phyloP scores from a whole-genome alignment of 1,140 invertebrate genomes.

The Papilio polytes region DNA sequence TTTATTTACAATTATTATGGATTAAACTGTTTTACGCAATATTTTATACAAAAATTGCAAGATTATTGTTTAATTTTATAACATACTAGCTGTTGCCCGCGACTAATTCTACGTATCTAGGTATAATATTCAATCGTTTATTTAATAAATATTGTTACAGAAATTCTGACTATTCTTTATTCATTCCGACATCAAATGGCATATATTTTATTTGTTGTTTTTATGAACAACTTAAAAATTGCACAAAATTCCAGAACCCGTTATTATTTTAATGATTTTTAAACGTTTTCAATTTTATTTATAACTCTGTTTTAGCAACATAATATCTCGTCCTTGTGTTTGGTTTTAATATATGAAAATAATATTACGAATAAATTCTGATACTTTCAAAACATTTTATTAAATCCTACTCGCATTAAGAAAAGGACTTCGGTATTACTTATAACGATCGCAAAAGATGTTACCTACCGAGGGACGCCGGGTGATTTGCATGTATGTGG shows the following conservation, averaged over 20 bases:
- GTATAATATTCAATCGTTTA: no score
- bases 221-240: no score
- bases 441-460: slow-evolving; percentile 33
- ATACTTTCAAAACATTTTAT: neutral
- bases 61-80: neutral
- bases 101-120: no score
- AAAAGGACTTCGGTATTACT: slow-evolving; percentile 17
- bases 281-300: no score
- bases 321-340: neutral
- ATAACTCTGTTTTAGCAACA: no score
- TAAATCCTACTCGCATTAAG: neutral
- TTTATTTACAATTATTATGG: slow-evolving; percentile 32
- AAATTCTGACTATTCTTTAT: no score
- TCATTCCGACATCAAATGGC: no score
- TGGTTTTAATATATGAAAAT: neutral
- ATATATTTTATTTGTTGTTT: no score
- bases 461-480: slow-evolving; percentile 13
- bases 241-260: no score
- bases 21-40: slow-evolving; percentile 34
- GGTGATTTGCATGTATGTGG: slow-evolving; percentile 36
- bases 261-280: no score
- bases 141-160: no score
- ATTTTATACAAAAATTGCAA: neutral
- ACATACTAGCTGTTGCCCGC: no score
- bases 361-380: neutral